Evolutionary conservation across 2,888 invertebrate species (phyloP).

Genomic region (Malachius bipustulatus): DNA sequence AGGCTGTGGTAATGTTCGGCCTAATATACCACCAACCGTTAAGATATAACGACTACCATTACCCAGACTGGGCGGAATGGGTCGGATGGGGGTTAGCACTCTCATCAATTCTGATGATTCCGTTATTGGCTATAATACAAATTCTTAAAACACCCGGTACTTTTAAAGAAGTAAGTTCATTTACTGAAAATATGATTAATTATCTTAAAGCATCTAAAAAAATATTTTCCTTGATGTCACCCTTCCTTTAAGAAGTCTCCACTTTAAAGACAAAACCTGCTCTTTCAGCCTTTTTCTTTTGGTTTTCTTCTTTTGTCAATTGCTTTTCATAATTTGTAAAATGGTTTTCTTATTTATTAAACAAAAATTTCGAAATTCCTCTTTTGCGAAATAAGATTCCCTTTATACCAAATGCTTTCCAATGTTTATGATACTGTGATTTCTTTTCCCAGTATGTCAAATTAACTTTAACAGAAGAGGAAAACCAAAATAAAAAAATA

Average conservation of each 20-base stretch:
- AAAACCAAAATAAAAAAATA: no score
- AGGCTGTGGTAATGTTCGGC: conserved; percentile 57
- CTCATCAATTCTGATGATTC: conserved; percentile 63
- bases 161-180: conserved; percentile 47
- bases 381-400: no score
- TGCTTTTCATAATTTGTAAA: no score
- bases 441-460: no score
- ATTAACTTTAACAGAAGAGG: no score
- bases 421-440: no score
- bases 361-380: no score
- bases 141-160: conserved; percentile 54
- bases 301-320: no score
- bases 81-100: conserved; percentile 62
- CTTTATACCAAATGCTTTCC: no score
- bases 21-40: conserved; percentile 52
- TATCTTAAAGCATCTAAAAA: neutral
- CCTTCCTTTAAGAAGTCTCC: neutral
- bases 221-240: neutral
- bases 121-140: conserved; percentile 51
- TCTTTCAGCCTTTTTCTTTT: no score
- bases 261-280: neutral
- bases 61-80: conserved; percentile 59
- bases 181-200: no score
- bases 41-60: conserved; percentile 54
- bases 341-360: no score